phyloP scores from a whole-genome alignment of 2,888 invertebrate genomes.

The Heliconius sara region DNA sequence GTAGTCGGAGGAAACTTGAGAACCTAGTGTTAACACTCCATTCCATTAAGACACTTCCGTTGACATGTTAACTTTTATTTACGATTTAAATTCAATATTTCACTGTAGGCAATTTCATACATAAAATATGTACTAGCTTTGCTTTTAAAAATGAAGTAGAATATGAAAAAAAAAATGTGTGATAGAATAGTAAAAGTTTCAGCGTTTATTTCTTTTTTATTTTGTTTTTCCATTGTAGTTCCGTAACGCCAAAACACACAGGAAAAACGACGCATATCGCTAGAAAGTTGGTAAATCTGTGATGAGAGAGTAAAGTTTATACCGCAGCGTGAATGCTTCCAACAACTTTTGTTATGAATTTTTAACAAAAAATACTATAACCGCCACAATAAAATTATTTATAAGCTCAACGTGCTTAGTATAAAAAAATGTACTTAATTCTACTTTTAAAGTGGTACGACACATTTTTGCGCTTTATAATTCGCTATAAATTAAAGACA shows the following conservation, averaged over 20 bases:
- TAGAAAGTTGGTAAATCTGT: constrained; percentile 44
- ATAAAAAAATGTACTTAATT: no score
- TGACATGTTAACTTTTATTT: no score
- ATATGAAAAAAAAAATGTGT: constrained; percentile 15
- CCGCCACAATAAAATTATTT: constrained; percentile 4
- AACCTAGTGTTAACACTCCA: no score
- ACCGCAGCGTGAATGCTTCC: constrained; percentile 39
- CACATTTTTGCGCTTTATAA: no score
- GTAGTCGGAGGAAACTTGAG: no score
- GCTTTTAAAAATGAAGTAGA: neutral
- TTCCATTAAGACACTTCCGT: no score
- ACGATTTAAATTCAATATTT: neutral
- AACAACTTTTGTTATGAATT: constrained; percentile 37
- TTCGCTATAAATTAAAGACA: no score
- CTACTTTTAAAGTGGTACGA: no score
- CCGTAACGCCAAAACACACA: constrained; percentile 37
- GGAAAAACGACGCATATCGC: constrained; percentile 37
- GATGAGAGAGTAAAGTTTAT: constrained; percentile 41
- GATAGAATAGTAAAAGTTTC: constrained; percentile 28
- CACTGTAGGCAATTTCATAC: neutral
- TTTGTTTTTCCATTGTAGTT: constrained; percentile 36
- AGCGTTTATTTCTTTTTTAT: constrained; percentile 38
- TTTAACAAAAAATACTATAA: constrained; percentile 30
- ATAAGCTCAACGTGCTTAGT: neutral
- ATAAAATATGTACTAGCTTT: neutral